phyloP scores from a whole-genome alignment of 1,140 invertebrate species.

The Camponotus vicinus region DNA sequence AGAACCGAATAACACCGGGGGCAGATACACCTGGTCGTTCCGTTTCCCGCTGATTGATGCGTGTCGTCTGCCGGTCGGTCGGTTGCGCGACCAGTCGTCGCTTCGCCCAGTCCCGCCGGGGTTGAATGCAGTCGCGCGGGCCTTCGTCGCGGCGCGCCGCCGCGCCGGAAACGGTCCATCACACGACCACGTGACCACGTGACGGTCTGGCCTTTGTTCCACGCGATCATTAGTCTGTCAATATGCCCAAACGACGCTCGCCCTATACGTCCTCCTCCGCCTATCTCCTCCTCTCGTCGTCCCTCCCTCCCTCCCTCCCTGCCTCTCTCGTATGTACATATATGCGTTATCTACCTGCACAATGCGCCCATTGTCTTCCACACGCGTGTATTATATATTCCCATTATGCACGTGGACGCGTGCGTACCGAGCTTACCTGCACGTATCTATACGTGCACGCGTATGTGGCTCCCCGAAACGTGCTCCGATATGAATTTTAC shows the following conservation, averaged over 20 bases:
- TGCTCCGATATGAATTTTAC: conserved; percentile 15
- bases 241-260: conserved; percentile 85
- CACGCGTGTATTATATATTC: conserved; percentile 83
- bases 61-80: conserved; percentile 76
- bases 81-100: conserved; percentile 68
- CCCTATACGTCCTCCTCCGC: conserved; percentile 72
- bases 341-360: conserved; percentile 81
- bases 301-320: conserved; percentile 43
- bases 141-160: conserved; percentile 75
- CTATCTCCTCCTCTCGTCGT: conserved; percentile 15
- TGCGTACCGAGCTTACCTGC: conserved; percentile 70
- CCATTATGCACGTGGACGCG: conserved; percentile 82
- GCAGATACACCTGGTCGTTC: conserved; percentile 72
- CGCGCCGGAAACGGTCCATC: conserved; percentile 86
- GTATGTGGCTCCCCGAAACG: neutral
- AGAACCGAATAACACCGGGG: conserved; percentile 54
- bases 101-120: conserved; percentile 47
- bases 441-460: conserved; percentile 30
- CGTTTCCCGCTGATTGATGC: conserved; percentile 81
- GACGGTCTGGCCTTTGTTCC: conserved; percentile 85
- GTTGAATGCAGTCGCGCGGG: conserved; percentile 80
- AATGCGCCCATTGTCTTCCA: conserved; percentile 85
- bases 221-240: conserved; percentile 86
- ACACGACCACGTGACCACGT: conserved; percentile 84
- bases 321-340: neutral